Conservation (phyloP, 2,113 vertebrate genomes). For the Sinosuthora webbiana region DNA sequence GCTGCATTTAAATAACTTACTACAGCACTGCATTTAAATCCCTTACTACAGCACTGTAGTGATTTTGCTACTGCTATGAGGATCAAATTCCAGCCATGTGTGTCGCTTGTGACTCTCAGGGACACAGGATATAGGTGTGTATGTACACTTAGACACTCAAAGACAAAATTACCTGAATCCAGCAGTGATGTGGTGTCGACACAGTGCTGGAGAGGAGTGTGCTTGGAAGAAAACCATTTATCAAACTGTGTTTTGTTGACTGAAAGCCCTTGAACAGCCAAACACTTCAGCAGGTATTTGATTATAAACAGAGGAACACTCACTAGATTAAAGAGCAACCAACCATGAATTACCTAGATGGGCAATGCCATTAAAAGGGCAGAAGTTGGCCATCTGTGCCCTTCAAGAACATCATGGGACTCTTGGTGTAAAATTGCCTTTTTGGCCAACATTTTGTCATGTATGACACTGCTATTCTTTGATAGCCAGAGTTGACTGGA, state of each 20-base stretch:
- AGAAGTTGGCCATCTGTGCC: background rate
- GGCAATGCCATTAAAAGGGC: background rate
- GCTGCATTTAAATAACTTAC: background rate
- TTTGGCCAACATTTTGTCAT: background rate
- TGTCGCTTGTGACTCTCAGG: background rate
- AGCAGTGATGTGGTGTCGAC: rapidly evolving
- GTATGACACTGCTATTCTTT: background rate
- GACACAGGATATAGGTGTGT: background rate
- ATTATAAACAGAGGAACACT: background rate
- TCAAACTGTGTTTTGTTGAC: background rate
- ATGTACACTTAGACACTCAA: background rate
- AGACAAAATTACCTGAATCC: no score
- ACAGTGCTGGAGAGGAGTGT: background rate
- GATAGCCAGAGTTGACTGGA: background rate
- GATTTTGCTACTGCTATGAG: background rate
- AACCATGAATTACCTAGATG: background rate
- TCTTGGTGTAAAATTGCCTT: background rate
- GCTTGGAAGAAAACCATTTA: background rate
- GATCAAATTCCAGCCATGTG: background rate
- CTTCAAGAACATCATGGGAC: background rate
- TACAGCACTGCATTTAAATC: background rate
- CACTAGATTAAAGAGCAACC: background rate
- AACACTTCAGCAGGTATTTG: background rate
- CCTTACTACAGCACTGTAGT: no score
- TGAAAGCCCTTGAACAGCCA: background rate